Evolutionary conservation across 2,113 vertebrate species (phyloP).

Genomic region (Capricornis sumatraensis): DNA sequence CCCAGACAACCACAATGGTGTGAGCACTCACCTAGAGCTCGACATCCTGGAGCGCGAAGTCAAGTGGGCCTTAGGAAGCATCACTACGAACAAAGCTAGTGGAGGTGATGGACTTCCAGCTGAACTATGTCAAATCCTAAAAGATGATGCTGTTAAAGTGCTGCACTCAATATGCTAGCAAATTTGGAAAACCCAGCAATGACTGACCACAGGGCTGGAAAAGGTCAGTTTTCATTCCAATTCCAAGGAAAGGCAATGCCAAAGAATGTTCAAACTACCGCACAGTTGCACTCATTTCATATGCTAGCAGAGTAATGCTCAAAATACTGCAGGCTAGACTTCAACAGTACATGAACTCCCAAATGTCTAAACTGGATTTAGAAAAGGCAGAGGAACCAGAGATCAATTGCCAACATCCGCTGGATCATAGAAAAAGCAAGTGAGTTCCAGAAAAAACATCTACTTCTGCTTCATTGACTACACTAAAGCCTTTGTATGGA

Average conservation of each 20-base stretch:
- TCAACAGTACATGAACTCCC: not conserved
- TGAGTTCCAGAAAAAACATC: not conserved
- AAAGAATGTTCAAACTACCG: not conserved
- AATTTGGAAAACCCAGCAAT: not conserved
- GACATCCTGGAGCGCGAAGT: not conserved
- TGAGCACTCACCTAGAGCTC: not conserved
- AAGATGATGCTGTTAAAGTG: not conserved
- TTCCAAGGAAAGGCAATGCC: not conserved
- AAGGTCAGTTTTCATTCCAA: not conserved
- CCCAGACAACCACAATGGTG: not conserved
- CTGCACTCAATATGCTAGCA: not conserved
- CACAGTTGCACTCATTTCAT: not conserved
- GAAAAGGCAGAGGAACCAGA: not conserved
- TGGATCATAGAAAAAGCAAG: not conserved
- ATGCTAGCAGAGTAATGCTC: not conserved
- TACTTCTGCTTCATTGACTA: not conserved
- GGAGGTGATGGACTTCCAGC: not conserved
- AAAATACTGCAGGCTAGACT: not conserved
- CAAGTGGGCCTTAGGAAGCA: not conserved
- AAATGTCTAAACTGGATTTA: not conserved
- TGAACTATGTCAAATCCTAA: not conserved
- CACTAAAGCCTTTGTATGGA: not conserved
- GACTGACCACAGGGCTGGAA: not conserved
- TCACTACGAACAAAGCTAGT: not conserved
- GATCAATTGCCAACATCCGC: not conserved